Evolutionary conservation across 2,797 vertebrate genomes (phyloP).

Genomic region (Typhlichthys subterraneus): DNA sequence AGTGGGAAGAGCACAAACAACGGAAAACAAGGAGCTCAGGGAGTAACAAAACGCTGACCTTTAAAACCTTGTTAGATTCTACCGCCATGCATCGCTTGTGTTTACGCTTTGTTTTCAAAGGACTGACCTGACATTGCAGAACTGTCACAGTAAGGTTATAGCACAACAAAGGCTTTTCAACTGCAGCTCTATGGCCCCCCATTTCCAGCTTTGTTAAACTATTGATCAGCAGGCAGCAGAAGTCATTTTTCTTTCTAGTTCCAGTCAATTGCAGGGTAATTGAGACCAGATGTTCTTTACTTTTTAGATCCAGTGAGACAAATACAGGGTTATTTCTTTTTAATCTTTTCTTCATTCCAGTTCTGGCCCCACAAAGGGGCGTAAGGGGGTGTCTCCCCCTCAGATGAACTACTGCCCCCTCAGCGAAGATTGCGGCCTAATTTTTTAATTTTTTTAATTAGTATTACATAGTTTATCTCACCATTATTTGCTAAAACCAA

Average conservation of each 20-base stretch:
- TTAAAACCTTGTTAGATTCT: conserved; percentile 13
- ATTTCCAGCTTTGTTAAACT: background rate
- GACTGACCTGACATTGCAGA: conserved; percentile 20
- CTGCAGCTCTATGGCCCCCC: background rate
- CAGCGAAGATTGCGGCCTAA: too few relatives aligned
- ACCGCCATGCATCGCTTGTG: conserved; percentile 15
- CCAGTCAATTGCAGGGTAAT: too few relatives aligned
- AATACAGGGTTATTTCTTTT: too few relatives aligned
- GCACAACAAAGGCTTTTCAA: conserved; percentile 1
- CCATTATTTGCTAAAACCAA: too few relatives aligned
- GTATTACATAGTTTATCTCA: too few relatives aligned
- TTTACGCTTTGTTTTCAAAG: conserved; percentile 18
- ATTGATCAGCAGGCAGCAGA: background rate
- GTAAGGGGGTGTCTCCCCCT: too few relatives aligned
- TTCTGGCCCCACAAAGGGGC: too few relatives aligned
- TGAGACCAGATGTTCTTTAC: too few relatives aligned
- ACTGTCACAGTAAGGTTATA: conserved; percentile 1
- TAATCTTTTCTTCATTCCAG: too few relatives aligned
- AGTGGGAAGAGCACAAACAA: background rate
- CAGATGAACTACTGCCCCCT: too few relatives aligned
- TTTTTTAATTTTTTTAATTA: too few relatives aligned
- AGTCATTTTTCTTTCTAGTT: background rate
- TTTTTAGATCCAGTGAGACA: too few relatives aligned
- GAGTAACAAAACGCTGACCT: conserved; percentile 41
- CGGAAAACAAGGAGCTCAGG: conserved; percentile 2